Base-by-base conservation (phyloP, 2,888 invertebrate species). In the Thereva unica region DNA sequence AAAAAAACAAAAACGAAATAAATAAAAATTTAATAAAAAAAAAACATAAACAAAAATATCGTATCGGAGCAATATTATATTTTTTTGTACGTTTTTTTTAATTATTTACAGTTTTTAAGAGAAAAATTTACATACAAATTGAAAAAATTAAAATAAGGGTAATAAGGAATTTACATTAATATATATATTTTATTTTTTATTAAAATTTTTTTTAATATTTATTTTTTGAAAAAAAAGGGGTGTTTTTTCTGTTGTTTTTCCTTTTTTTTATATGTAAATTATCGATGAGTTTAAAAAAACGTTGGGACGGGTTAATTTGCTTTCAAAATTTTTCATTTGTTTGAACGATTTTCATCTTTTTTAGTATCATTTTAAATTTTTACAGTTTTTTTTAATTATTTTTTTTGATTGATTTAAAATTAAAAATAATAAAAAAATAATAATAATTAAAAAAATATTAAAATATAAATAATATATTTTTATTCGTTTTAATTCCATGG, bases 221-320 rank as follows among this genome's bases (percentile, higher is more conserved):
- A n/a, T n/a, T 34, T 52, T 66, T 66, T 12, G 34, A 47, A 52
- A 52, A 67, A 61, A 71, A 34, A n/a, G 38, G 42, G 50, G 67
- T 61, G 34, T 68, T 69, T n/a, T 44, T 35, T 71, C 70, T 68
- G 67, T 66, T 69, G 71, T 61, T 56, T 56, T 52, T 71, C 69
- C 68, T 69, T 75, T 23, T 42, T 45, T 34, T 49, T 45, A 3
- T 71, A n/a, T n/a, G n/a, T 69, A 71, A 71, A 71, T 68, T 69
- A 72, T 23, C 23, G 23, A 23, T 23, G 23, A 23, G 23, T 23
- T 23, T 23, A 23, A 73, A 74, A 74, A 75, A 75, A 76, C 75
- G 79, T 79, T 79, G 79, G 79, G 79, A 79, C 78, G 79, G 79
- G 79, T 79, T 78, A 78, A 79, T 75, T 78, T 78, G 79, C 78